Percentiles rank a stretch among this genome's conserved stretches.
phyloP scores from a whole-genome alignment of 2,113 vertebrate species.

The Fulica atra region DNA sequence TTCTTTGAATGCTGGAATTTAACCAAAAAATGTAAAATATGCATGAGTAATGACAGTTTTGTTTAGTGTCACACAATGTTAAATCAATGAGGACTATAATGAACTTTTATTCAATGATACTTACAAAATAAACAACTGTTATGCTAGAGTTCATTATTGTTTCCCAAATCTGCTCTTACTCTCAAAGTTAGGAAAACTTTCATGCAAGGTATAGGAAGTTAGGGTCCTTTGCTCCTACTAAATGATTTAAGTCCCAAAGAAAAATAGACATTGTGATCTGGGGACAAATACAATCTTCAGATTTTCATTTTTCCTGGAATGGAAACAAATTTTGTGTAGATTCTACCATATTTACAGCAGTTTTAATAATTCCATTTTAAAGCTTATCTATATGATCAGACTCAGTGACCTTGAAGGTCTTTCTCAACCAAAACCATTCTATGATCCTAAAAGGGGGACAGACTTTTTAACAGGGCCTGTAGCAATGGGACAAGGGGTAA shows the following conservation, averaged over 20 bases:
- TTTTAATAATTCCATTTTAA: background rate
- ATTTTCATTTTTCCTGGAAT: background rate
- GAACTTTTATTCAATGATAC: background rate
- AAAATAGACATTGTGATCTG: background rate
- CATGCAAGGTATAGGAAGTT: background rate
- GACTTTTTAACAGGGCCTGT: background rate
- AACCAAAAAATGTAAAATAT: background rate
- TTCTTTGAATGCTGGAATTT: background rate
- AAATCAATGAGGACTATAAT: constrained; percentile 2
- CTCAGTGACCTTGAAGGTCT: too few species aligned
- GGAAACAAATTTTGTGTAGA: background rate
- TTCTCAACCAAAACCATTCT: too few species aligned
- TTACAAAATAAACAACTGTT: background rate
- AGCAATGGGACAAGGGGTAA: background rate
- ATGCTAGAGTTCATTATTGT: background rate
- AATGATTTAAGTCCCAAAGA: background rate
- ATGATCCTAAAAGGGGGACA: background rate
- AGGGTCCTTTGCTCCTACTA: background rate
- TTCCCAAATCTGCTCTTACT: background rate
- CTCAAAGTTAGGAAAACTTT: background rate
- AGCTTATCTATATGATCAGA: background rate
- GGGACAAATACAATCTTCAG: background rate
- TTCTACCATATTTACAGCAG: background rate
- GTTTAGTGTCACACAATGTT: background rate
- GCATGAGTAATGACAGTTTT: background rate